Conservation (phyloP, 2,797 vertebrate species). For the Anguilla obscura region DNA sequence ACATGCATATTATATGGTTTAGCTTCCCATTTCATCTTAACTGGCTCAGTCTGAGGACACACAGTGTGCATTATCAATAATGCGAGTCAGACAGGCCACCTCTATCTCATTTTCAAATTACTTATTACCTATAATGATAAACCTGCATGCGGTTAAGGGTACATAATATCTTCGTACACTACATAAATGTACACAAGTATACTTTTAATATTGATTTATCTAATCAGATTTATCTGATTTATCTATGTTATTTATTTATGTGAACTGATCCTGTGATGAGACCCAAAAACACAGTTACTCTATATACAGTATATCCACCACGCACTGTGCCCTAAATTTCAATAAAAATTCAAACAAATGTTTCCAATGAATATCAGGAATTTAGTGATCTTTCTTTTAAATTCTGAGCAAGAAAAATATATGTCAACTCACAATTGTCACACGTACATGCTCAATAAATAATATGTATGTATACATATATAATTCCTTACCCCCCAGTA, state of each 20-base stretch:
- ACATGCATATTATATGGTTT: neutral
- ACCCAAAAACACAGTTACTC: neutral
- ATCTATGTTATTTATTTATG: too few relatives aligned
- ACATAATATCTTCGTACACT: neutral
- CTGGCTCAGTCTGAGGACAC: neutral
- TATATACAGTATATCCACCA: neutral
- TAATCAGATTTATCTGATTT: too few relatives aligned
- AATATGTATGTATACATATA: neutral
- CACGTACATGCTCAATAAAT: neutral
- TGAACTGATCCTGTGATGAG: neutral
- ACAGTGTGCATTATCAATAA: conserved; percentile 11
- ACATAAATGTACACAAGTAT: neutral
- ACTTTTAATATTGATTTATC: neutral
- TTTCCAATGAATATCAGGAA: neutral
- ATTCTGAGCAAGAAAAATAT: neutral
- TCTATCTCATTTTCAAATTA: neutral
- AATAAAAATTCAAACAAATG: neutral
- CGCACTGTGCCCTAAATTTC: neutral
- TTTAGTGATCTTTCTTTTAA: neutral
- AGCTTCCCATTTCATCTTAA: neutral
- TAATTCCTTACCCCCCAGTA: conserved; percentile 24
- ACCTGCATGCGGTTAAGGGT: neutral
- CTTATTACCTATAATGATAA: conserved; percentile 31
- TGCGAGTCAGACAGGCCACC: conserved; percentile 6
- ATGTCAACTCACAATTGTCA: neutral